Conservation (phyloP, 2,888 invertebrate species). For the Odiellus spinosus region DNA sequence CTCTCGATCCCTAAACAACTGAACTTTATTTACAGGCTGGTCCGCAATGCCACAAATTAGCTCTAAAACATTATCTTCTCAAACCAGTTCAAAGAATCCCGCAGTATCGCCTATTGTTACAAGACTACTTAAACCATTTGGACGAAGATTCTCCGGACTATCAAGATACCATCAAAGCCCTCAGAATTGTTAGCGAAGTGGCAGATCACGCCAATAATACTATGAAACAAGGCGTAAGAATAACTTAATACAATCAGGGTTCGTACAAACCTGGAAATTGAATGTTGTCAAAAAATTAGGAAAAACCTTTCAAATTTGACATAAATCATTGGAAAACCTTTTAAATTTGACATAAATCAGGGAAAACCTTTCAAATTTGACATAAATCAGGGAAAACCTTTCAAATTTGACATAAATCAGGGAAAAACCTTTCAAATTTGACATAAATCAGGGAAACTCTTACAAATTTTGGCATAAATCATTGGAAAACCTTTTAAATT, state of each 20-base stretch:
- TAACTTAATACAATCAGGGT: background rate
- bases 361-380: too few species aligned
- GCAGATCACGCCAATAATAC: slow-evolving; percentile 41
- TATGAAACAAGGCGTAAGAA: slow-evolving; percentile 38
- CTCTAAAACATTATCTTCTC: slow-evolving; percentile 46
- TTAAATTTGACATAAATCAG: too few species aligned
- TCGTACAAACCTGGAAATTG: background rate
- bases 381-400: too few species aligned
- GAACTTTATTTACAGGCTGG: slow-evolving; percentile 8
- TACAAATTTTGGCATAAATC: too few species aligned
- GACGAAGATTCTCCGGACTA: slow-evolving; percentile 36
- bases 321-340: too few species aligned
- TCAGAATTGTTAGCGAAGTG: slow-evolving; percentile 40
- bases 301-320: too few species aligned
- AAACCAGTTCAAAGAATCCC: slow-evolving; percentile 50
- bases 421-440: too few species aligned
- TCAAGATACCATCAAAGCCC: slow-evolving; percentile 40
- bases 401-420: too few species aligned
- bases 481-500: too few species aligned
- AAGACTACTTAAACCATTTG: slow-evolving; percentile 42
- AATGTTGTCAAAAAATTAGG: background rate
- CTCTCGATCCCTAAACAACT: too few species aligned
- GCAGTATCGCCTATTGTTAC: slow-evolving; percentile 44
- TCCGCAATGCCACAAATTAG: slow-evolving; percentile 32
- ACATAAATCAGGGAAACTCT: too few species aligned